These are phyloP conservation scores for Phortica magna DNA, from an alignment of 2,888 invertebrate species.

Conservation along the genomic window DNA sequence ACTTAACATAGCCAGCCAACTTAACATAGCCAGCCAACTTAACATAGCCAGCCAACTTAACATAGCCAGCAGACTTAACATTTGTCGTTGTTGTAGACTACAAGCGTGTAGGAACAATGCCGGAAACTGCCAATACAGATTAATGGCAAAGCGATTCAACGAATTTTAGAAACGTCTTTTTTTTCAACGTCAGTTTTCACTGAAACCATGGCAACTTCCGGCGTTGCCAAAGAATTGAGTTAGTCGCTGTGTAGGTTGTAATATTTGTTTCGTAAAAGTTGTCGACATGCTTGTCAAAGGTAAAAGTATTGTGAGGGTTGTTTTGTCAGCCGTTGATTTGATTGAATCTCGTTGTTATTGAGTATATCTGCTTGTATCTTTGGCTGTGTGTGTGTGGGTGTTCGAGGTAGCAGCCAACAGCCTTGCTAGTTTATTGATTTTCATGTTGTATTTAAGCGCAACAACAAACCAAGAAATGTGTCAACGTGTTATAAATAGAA, in stretches of 20 bases:
- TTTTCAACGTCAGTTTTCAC: too few species aligned
- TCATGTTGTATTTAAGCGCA: slow-evolving; percentile 5
- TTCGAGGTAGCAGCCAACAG: background rate
- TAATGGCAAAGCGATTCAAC: background rate
- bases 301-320: background rate
- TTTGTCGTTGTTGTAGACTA: too few species aligned
- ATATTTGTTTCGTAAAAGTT: background rate
- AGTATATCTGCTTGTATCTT: background rate
- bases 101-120: too few species aligned
- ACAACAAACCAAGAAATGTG: slow-evolving; percentile 15
- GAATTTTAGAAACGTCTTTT: background rate
- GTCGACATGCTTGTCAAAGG: too few species aligned
- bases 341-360: background rate
- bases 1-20: too few species aligned
- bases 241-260: background rate
- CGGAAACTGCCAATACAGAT: background rate
- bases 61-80: too few species aligned
- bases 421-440: slow-evolving; percentile 27
- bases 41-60: too few species aligned
- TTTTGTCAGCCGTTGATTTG: background rate
- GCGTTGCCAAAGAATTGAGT: background rate
- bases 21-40: too few species aligned
- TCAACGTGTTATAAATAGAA: slow-evolving; percentile 27
- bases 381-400: too few species aligned
- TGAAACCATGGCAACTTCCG: background rate